A percentile compares a stretch with the other conserved stretches of the same genome.
Evolutionary conservation across 1,140 invertebrate species (phyloP).

Genomic region (Drosophila nannoptera): DNA sequence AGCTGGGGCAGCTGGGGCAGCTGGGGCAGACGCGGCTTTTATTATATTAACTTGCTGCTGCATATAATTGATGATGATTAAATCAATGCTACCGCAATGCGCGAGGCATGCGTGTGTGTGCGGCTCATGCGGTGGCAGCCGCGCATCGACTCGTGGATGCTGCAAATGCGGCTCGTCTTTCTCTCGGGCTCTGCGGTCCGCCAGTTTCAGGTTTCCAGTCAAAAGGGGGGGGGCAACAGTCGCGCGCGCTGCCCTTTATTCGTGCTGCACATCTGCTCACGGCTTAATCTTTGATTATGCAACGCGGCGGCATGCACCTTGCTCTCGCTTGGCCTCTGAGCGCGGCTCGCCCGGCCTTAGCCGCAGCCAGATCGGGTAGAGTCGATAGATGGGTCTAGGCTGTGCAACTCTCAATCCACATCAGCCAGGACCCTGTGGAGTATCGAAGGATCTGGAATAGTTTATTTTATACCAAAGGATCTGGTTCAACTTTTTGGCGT

Average conservation of each 20-base stretch:
- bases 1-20: not conserved
- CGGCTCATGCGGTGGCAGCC: constrained; percentile 22
- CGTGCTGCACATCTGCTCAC: constrained; percentile 31
- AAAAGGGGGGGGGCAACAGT: not conserved
- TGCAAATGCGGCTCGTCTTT: constrained; percentile 24
- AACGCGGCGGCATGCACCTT: too few species aligned
- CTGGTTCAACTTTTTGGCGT: too few species aligned
- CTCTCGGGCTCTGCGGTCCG: not conserved
- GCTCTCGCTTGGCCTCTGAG: constrained; percentile 3
- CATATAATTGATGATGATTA: constrained; percentile 78
- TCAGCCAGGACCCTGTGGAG: too few species aligned
- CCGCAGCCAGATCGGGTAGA: too few species aligned
- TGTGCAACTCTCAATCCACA: too few species aligned
- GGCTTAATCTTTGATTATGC: constrained; percentile 45
- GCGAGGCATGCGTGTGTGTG: constrained; percentile 19
- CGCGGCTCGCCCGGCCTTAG: not conserved
- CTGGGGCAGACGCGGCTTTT: constrained; percentile 53
- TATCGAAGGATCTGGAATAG: too few species aligned
- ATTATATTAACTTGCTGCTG: constrained; percentile 77
- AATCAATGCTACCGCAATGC: constrained; percentile 77
- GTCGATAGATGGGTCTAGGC: too few species aligned
- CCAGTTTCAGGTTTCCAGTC: constrained; percentile 34
- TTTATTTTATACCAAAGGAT: too few species aligned
- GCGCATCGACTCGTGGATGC: constrained; percentile 33
- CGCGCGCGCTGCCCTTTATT: constrained; percentile 26